These are phyloP conservation scores for Podabrus alpinus DNA, from an alignment of 2,888 invertebrate species.

Conservation along the genomic window DNA sequence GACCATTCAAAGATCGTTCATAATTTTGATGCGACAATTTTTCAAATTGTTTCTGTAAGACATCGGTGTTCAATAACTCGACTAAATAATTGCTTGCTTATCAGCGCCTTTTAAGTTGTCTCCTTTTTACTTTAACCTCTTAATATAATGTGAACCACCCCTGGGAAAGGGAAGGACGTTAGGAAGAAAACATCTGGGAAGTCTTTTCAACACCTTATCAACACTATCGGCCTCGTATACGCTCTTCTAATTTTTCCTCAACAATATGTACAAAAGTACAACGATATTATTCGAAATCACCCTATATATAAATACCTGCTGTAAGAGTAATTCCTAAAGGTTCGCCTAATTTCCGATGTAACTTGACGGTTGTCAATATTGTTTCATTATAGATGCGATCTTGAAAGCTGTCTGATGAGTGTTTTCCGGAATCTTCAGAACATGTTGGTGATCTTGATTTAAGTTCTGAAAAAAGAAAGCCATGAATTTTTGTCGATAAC, in stretches of 20 bases:
- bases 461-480: slow-evolving; percentile 46
- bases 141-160: neutral
- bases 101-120: too few species aligned
- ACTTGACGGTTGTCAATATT: slow-evolving; percentile 56
- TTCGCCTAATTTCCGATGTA: slow-evolving; percentile 60
- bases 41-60: too few species aligned
- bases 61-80: too few species aligned
- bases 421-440: slow-evolving; percentile 54
- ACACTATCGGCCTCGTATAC: neutral
- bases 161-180: neutral
- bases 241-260: too few species aligned
- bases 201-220: neutral
- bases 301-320: slow-evolving; percentile 50
- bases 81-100: too few species aligned
- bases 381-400: slow-evolving; percentile 41
- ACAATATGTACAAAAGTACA: too few species aligned
- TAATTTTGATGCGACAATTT: too few species aligned
- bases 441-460: slow-evolving; percentile 54
- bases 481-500: neutral
- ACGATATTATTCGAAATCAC: too few species aligned
- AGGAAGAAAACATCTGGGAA: neutral
- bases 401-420: slow-evolving; percentile 47
- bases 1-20: too few species aligned
- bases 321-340: slow-evolving; percentile 64
- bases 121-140: too few species aligned